Evolutionary conservation across 2,113 vertebrate species (phyloP), one percentile per base, ranked within the genome.

Genomic region (Corydoras sp.): DNA sequence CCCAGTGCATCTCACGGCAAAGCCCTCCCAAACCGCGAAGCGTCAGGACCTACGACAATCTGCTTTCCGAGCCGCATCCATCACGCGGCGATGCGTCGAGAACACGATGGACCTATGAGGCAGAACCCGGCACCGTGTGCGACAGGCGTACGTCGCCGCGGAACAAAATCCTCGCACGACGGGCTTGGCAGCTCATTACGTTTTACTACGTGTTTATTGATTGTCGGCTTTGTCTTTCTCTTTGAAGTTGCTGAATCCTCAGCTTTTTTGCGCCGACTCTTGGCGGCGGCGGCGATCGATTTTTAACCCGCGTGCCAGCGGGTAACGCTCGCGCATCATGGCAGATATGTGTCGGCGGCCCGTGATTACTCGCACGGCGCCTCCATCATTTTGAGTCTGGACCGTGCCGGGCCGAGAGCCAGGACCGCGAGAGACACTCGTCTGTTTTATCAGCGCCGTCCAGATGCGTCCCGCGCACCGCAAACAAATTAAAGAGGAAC

Each of bases 401-500:
- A 70, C 72, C 55, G 72, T 3, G 43, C 62, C 9, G 18, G 77
- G 74, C 73, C 68, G 14, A 53, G 53, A 73, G 77, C 77, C 77
- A 79, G 55, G n/a, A 49, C 24, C 51, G 32, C 60, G 51, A 62
- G 69, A 69, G 69, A 73, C 66, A 73, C 66, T 48, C n/a, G 14
- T 72, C 61, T 66, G 24, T 53, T 24, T 24, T 24, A 24, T 24
- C 18, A 24, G 18, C 18, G 15, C 9, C 5, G 62, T 43, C 66
- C 77, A 79, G 70, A 71, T 73, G 69, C 24, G 62, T 43, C 51
- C 12, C 50, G 31, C 61, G 68, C 61, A 56, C n/a, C 14, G 50
- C 51, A 65, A 73, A 72, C 65, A 79, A 73, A 79, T 74, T 72
- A 71, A 68, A 73, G 31, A 32, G 49, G 63, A 78, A 79, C 77